A percentile compares a stretch with the other conserved stretches of the same genome.
Evolutionary conservation across 2,888 invertebrate species (phyloP).

Genomic region (Chromoteleia sp.): DNA sequence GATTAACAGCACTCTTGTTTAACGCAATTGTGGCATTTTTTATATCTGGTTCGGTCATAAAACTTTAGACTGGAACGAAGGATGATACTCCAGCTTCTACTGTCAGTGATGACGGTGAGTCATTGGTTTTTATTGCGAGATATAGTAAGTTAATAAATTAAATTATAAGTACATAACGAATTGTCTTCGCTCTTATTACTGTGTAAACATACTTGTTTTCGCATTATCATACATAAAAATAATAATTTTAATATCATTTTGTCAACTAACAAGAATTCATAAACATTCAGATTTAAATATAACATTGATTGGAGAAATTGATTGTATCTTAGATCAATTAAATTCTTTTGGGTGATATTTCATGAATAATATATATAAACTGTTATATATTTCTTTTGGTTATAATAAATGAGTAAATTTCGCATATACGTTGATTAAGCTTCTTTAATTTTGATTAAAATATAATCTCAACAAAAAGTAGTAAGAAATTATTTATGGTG

Average conservation of each 20-base stretch:
- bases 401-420: too few relatives aligned
- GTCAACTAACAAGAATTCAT: too few relatives aligned
- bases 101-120: constrained; percentile 59
- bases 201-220: neutral
- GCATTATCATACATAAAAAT: neutral
- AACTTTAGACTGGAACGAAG: constrained; percentile 64
- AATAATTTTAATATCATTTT: neutral
- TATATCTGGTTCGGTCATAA: constrained; percentile 55
- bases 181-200: neutral
- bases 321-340: too few relatives aligned
- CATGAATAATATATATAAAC: too few relatives aligned
- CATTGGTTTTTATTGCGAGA: constrained; percentile 34
- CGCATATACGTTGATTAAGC: too few relatives aligned
- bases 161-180: neutral
- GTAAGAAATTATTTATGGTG: too few relatives aligned
- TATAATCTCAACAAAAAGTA: too few relatives aligned
- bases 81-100: constrained; percentile 56
- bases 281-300: too few relatives aligned
- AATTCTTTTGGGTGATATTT: too few relatives aligned
- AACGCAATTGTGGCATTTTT: constrained; percentile 60
- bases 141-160: constrained; percentile 4
- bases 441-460: too few relatives aligned
- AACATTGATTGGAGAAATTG: too few relatives aligned
- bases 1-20: constrained; percentile 66
- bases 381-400: too few relatives aligned